Evolutionary conservation across 30 jellyfish, hydroid and myxozoan species (phyloP).

Genomic region (Catostylus mosaicus): DNA sequence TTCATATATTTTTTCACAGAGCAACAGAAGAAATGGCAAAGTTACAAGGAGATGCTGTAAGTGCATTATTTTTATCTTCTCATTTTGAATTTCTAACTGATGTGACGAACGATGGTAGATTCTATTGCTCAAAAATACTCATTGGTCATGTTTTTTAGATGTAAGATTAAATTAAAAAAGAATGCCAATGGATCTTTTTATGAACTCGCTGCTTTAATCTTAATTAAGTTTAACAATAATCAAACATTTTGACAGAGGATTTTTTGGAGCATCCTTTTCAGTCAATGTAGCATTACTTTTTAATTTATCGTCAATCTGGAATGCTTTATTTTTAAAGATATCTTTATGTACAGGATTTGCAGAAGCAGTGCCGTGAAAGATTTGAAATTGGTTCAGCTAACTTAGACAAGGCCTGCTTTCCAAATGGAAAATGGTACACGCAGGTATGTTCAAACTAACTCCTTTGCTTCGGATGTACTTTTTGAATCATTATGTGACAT

Average conservation of each 20-base stretch:
- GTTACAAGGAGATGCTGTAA: slow-evolving; percentile 71
- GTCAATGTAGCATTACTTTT: too few relatives aligned
- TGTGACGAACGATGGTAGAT: too few relatives aligned
- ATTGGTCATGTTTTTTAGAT: too few relatives aligned
- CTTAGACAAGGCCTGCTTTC: slow-evolving; percentile 83
- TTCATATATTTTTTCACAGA: slow-evolving; percentile 52
- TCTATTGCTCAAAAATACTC: too few relatives aligned
- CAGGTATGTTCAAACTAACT: slow-evolving; percentile 82
- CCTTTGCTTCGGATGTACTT: background rate
- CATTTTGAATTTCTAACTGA: background rate
- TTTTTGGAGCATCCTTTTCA: too few relatives aligned
- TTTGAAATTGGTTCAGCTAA: slow-evolving; percentile 81
- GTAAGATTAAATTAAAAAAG: too few relatives aligned
- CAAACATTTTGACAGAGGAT: too few relatives aligned
- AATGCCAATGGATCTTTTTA: too few relatives aligned
- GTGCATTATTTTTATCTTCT: background rate
- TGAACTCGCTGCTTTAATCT: too few relatives aligned
- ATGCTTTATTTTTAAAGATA: background rate
- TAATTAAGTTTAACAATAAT: too few relatives aligned
- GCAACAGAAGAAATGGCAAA: slow-evolving; percentile 96
- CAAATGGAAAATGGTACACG: slow-evolving; percentile 94
- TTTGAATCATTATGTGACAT: background rate
- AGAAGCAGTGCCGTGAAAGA: slow-evolving; percentile 74
- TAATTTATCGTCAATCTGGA: background rate
- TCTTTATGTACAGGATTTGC: slow-evolving; percentile 64